phyloP scores from a whole-genome alignment of 2,113 vertebrate species.

The Oncorhynchus nerka region DNA sequence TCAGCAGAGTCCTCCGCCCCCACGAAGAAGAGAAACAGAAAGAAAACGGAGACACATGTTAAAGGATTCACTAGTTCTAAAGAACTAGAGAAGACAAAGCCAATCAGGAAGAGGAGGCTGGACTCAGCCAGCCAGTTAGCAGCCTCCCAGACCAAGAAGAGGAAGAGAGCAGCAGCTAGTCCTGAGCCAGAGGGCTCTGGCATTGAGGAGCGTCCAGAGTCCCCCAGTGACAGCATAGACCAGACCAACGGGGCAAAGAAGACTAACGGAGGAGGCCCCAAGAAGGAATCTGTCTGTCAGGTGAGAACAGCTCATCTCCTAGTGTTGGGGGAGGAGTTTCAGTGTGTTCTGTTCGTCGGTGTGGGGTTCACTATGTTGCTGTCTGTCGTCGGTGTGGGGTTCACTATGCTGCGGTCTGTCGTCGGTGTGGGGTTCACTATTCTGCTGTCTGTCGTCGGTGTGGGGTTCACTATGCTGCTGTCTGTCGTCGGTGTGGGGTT shows the following conservation, averaged over 20 bases:
- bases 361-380: too few species aligned
- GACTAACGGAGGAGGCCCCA: constrained; percentile 59
- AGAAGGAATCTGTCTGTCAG: constrained; percentile 93
- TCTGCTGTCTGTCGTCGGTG: too few species aligned
- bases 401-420: too few species aligned
- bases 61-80: constrained; percentile 58
- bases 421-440: too few species aligned
- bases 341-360: too few species aligned
- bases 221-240: constrained; percentile 88
- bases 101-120: constrained; percentile 81
- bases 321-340: too few species aligned
- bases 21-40: constrained; percentile 33
- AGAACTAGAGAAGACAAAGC: constrained; percentile 83
- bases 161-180: constrained; percentile 75
- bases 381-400: too few species aligned
- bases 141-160: constrained; percentile 82
- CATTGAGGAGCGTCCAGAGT: constrained; percentile 86
- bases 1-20: neutral
- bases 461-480: too few species aligned
- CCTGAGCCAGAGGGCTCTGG: constrained; percentile 85
- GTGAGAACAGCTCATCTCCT: constrained; percentile 57
- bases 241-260: constrained; percentile 77
- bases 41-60: constrained; percentile 65
- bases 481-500: too few species aligned
- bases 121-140: constrained; percentile 70